Percentiles rank a stretch among this genome's conserved stretches.
phyloP scores from a whole-genome alignment of 2,113 vertebrate species.

The Phainopepla nitens region DNA sequence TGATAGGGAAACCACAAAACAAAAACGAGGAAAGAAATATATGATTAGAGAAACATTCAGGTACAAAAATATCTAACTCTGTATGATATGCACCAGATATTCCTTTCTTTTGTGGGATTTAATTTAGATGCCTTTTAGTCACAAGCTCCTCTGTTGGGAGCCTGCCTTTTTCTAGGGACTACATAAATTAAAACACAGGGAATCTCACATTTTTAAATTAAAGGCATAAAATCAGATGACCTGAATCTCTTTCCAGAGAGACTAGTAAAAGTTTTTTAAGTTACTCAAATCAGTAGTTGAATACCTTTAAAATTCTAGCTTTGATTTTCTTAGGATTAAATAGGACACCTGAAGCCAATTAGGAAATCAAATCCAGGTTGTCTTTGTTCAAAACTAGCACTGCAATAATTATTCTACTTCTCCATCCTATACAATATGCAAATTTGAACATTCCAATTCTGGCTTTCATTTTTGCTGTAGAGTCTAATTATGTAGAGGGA shows the following conservation, averaged over 20 bases:
- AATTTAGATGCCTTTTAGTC: background rate
- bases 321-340: slow-evolving; percentile 7
- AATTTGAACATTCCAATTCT: background rate
- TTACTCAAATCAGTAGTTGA: background rate
- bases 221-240: background rate
- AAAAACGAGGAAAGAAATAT: background rate
- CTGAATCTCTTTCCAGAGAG: background rate
- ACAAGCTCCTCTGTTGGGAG: background rate
- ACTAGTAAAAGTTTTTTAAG: background rate
- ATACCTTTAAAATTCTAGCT: background rate
- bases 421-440: background rate
- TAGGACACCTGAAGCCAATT: background rate
- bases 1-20: background rate
- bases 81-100: background rate
- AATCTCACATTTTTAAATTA: background rate
- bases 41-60: background rate
- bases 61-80: background rate
- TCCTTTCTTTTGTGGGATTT: background rate
- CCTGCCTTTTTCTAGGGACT: background rate
- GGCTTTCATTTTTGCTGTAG: background rate
- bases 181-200: background rate
- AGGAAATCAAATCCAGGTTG: background rate
- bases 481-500: background rate
- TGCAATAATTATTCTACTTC: background rate
- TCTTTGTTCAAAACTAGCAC: background rate